Evolutionary conservation across 2,113 vertebrate species (phyloP), one percentile per base, ranked within the genome.

Genomic region (Hyaena hyaena): DNA sequence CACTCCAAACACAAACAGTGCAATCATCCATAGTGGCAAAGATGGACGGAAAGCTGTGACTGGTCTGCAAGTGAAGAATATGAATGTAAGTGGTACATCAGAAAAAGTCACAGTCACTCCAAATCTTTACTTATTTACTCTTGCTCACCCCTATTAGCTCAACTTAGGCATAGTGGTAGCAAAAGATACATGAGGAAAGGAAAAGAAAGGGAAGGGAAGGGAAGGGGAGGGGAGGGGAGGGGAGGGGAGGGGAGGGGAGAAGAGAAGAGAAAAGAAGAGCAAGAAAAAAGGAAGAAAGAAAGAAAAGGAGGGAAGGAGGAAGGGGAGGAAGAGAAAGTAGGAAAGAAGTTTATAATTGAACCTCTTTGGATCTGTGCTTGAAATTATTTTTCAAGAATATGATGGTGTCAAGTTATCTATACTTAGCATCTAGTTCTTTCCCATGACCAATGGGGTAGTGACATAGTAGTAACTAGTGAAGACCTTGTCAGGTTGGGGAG

Each of bases 1-100:
- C 11, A 95, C 97, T 69, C 96, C 97, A 65, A 98, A 92, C 31
- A 93, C 97, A 76, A 90, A 55, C 8, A 98, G 96, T 16, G 53
- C 63, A 16, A 94, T 89, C 74, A 93, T 31, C 98, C 97, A 98
- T 1, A 79, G 8, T 1, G 98, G 95, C 23, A 93, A 26, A 35
- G 98, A 91, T 33, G 69, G 16, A 5, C 55, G 92, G 39, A 90
- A 53, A 53, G 10, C 15, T 83, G 24, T 53, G 53, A 95, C 92
- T 39, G 97, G 94, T 63, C 97, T 98, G 96, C 9, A 93, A 88
- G 39, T 48, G n/a, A 86, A 97, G 14, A 15, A 69, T 39, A 55
- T 10, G 16, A 91, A 82, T 39, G 45, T 61, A 28, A 97, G 35
- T 39, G 16, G 7, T 15, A 19, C 3, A 28, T 93, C 26, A 80